Evolutionary conservation across 2,888 invertebrate genomes (phyloP).

Genomic region (Diabrotica balteata): DNA sequence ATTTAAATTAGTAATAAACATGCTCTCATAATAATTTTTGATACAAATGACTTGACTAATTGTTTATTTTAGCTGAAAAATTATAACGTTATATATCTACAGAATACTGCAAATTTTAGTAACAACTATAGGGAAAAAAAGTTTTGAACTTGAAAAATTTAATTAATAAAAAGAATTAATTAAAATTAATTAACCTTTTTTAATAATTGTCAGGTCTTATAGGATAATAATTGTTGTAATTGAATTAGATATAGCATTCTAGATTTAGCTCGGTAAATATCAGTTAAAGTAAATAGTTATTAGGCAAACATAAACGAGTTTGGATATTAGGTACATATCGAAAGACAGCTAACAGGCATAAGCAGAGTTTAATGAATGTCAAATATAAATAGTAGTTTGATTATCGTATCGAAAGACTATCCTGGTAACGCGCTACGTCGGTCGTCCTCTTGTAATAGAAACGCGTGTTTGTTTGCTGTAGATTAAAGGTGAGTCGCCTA

Average conservation of each 20-base stretch:
- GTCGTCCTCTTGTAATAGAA: constrained; percentile 47
- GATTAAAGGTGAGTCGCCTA: constrained; percentile 42
- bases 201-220: no score
- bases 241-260: constrained; percentile 24
- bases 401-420: constrained; percentile 43
- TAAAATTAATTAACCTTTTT: no score
- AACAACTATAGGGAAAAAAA: no score
- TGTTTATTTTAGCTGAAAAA: no score
- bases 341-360: constrained; percentile 41
- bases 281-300: constrained; percentile 44
- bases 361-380: constrained; percentile 47
- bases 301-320: constrained; percentile 36
- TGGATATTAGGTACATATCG: constrained; percentile 28
- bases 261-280: constrained; percentile 41
- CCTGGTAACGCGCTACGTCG: constrained; percentile 36
- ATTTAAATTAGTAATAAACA: no score
- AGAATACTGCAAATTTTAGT: no score
- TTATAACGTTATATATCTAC: no score
- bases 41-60: no score
- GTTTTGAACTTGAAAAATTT: no score
- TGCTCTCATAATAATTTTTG: no score
- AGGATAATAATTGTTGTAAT: no score
- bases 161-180: no score
- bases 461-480: constrained; percentile 51
- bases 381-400: constrained; percentile 48